Evolutionary conservation across 2,113 vertebrate genomes (phyloP), one percentile per base, ranked within the genome.

Genomic region (Pipra filicauda): DNA sequence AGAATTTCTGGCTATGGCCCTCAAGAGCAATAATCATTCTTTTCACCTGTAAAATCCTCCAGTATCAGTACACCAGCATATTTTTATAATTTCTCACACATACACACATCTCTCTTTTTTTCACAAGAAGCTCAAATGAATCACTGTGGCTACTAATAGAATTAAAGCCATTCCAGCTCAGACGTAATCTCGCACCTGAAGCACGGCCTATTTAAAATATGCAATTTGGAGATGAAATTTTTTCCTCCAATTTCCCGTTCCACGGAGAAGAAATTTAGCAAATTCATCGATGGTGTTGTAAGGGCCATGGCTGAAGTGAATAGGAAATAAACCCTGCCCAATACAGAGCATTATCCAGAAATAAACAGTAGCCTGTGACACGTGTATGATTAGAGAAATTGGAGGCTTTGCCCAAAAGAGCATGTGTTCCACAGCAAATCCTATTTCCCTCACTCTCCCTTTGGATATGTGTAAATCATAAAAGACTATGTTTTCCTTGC

Each of bases 391-490:
- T 81, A 94, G 76, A 91, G 73, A 91, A 94, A 96, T 69, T 78
- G 85, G 79, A 94, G 57, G 69, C 52, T 96, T 89, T 92, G 61
- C 88, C 76, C 92, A 89, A 62, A 73, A 90, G 85, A 93, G 58
- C 21, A 22, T n/a, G 82, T 71, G 85, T 69, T 88, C 83, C 46
- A 91, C 67, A 93, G 87, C 41, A 85, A 96, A 87, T 76, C 52
- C 70, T 57, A 58, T 91, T 93, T 80, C 76, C 48, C 93, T 93
- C 82, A 31, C 57, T 94, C 43, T 74, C 16, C 15, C 55, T 94
- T 93, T 88, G 66, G 31, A 64, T 57, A 43, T 20, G 22, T 84
- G 49, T 43, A 77, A 90, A 77, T 64, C 35, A 64, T 37, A 49
- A 24, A 57, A 33, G 22, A 33, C 22, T 23, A 10, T 37, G 17